Evolutionary conservation across 2,888 invertebrate species (phyloP).

Genomic region (Mimachlamys varia): DNA sequence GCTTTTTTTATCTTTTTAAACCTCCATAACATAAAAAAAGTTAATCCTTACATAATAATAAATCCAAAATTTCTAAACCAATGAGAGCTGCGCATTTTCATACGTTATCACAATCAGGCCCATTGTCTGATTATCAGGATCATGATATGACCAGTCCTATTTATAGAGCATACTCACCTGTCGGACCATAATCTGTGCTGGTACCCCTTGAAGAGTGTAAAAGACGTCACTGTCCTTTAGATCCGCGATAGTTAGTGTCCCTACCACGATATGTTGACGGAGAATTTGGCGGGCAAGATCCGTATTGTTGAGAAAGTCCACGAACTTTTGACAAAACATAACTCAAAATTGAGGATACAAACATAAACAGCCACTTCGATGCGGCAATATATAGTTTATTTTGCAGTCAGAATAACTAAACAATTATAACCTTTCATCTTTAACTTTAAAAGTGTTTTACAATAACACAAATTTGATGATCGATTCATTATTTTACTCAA

Average conservation of each 20-base stretch:
- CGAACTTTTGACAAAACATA: slow-evolving; percentile 53
- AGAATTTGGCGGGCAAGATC: slow-evolving; percentile 66
- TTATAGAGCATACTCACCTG: slow-evolving; percentile 43
- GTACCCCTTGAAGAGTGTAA: slow-evolving; percentile 74
- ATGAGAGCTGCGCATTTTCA: too few species aligned
- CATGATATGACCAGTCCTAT: background rate
- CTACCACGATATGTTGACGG: slow-evolving; percentile 73
- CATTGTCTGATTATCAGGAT: background rate
- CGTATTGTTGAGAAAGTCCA: slow-evolving; percentile 61
- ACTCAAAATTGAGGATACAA: background rate
- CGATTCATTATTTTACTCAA: too few species aligned
- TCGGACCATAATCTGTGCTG: slow-evolving; percentile 64
- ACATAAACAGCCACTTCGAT: background rate
- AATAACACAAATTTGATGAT: too few species aligned
- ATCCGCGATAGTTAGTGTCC: slow-evolving; percentile 63
- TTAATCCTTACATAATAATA: background rate
- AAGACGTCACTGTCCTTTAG: slow-evolving; percentile 62
- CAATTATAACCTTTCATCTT: too few species aligned
- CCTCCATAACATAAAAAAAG: too few species aligned
- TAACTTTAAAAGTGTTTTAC: too few species aligned
- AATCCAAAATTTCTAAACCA: too few species aligned
- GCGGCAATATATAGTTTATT: too few species aligned
- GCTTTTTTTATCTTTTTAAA: too few species aligned
- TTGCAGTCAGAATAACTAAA: too few species aligned
- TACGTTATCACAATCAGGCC: background rate